phyloP scores from a whole-genome alignment of 2,797 vertebrate species.

The Esox masquinongy region DNA sequence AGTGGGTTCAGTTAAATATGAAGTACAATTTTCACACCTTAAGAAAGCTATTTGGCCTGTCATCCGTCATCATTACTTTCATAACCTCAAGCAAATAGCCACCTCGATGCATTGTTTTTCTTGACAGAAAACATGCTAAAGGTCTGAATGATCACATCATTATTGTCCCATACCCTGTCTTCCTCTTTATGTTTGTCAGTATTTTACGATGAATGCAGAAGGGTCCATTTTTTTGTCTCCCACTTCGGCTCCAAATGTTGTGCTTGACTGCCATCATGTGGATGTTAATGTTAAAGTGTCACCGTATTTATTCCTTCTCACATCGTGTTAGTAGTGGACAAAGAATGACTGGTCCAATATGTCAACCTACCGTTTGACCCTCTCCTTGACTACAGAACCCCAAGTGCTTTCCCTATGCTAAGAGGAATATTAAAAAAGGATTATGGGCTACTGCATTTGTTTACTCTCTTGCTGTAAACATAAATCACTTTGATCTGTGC shows the following conservation, averaged over 20 bases:
- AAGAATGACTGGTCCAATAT: conserved; percentile 4
- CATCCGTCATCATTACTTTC: conserved; percentile 60
- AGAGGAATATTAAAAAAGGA: conserved; percentile 50
- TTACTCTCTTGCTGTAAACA: conserved; percentile 56
- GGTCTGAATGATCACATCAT: conserved; percentile 71
- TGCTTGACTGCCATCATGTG: conserved; percentile 73
- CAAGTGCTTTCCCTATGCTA: conserved; percentile 19
- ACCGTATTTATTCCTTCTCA: background rate
- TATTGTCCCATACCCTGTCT: conserved; percentile 50
- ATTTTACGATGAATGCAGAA: conserved; percentile 43
- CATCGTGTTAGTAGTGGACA: background rate
- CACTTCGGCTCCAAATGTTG: conserved; percentile 17
- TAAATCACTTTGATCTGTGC: conserved; percentile 62
- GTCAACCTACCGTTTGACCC: conserved; percentile 1
- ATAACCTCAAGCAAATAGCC: conserved; percentile 58
- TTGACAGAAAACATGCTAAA: conserved; percentile 51
- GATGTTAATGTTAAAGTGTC: conserved; percentile 14
- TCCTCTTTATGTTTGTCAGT: conserved; percentile 30
- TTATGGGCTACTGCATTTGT: conserved; percentile 61
- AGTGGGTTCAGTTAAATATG: background rate
- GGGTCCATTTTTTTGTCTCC: conserved; percentile 16
- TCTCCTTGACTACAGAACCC: conserved; percentile 15
- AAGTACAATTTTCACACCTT: background rate
- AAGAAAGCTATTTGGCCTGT: conserved; percentile 17
- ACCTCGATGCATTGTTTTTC: conserved; percentile 59